Evolutionary conservation across 2,888 invertebrate genomes (phyloP).

Genomic region (Mimumesa dahlbomi): DNA sequence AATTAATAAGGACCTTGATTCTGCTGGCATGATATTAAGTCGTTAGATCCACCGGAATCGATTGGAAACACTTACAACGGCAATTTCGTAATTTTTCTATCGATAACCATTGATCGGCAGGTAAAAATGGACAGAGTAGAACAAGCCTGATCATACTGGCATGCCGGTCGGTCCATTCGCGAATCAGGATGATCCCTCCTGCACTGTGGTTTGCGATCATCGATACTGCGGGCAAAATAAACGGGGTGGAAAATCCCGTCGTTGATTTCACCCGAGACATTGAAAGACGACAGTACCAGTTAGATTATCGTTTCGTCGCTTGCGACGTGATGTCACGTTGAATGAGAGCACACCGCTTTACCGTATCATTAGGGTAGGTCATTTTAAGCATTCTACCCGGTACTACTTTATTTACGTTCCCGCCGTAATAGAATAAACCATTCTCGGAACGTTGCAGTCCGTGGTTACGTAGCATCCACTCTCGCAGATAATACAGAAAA

Average conservation of each 20-base stretch:
- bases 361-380: conserved; percentile 13
- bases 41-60: conserved; percentile 51
- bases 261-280: conserved; percentile 12
- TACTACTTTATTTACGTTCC: neutral
- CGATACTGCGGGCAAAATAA: conserved; percentile 61
- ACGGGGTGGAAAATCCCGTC: conserved; percentile 42
- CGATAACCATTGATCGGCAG: conserved; percentile 35
- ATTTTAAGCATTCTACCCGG: neutral
- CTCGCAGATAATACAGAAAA: neutral
- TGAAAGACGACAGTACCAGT: neutral
- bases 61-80: conserved; percentile 60
- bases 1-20: conserved; percentile 55
- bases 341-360: conserved; percentile 2
- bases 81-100: conserved; percentile 58
- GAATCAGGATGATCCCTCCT: conserved; percentile 27
- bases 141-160: conserved; percentile 10
- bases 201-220: conserved; percentile 47
- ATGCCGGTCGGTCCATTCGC: conserved; percentile 13
- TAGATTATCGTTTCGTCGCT: conserved; percentile 2
- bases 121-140: conserved; percentile 14
- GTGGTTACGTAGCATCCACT: neutral
- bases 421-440: neutral
- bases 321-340: neutral
- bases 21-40: conserved; percentile 54
- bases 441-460: neutral